These are phyloP conservation scores for Chloromyia formosa DNA, from an alignment of 2,888 invertebrate genomes.

Conservation along the genomic window DNA sequence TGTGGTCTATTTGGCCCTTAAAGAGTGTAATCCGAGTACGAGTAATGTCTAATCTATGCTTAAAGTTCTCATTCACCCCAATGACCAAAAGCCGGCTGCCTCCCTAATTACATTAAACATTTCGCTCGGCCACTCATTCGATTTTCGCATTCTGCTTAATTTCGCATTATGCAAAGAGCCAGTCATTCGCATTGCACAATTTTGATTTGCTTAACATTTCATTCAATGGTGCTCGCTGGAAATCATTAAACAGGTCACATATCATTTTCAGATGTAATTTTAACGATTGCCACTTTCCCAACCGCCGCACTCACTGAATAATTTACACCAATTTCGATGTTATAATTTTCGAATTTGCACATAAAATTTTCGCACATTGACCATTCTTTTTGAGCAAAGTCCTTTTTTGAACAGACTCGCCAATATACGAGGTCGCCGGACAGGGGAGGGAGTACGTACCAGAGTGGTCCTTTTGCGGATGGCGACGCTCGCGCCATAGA, in stretches of 20 bases:
- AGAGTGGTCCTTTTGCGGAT: background rate
- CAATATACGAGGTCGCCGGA: background rate
- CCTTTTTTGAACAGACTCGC: background rate
- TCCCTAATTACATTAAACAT: no score
- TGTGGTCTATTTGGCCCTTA: no score
- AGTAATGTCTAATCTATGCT: no score
- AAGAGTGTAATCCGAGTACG: no score
- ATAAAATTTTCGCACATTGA: conserved; percentile 5
- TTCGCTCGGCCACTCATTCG: background rate
- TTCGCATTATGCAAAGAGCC: background rate
- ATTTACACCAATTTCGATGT: conserved; percentile 19
- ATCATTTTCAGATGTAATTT: conserved; percentile 10
- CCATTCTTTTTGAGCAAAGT: background rate
- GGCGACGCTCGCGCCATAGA: background rate
- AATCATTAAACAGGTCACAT: background rate
- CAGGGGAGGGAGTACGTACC: background rate
- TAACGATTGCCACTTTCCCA: background rate
- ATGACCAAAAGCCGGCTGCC: no score
- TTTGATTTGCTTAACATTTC: background rate
- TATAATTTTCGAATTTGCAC: conserved; percentile 18
- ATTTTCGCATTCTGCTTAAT: background rate
- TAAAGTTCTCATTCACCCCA: no score
- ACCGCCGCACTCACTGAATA: background rate
- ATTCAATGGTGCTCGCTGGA: background rate
- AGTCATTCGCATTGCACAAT: background rate